These are phyloP conservation scores for Bursaphelenchus okinawaensis DNA, from an alignment of 2,888 invertebrate genomes.

Conservation along the genomic window DNA sequence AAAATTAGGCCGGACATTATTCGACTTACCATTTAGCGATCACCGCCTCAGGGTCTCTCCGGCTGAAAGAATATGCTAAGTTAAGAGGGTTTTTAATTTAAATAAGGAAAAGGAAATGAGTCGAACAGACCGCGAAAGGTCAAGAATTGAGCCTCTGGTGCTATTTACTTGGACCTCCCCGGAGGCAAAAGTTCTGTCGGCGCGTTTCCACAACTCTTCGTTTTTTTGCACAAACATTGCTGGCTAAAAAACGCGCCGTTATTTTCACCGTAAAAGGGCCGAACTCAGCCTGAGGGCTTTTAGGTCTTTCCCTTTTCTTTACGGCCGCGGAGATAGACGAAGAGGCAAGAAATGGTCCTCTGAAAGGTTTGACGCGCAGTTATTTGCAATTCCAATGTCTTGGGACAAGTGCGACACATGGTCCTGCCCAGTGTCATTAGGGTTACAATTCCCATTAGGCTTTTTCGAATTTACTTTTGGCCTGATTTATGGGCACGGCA, in stretches of 20 bases:
- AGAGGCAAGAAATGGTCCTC: background rate
- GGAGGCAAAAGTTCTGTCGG: background rate
- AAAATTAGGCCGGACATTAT: background rate
- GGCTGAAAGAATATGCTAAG: too few species aligned
- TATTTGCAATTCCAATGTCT: background rate
- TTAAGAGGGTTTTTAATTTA: too few species aligned
- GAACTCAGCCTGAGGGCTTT: background rate
- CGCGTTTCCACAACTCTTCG: background rate
- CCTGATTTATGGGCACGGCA: too few species aligned
- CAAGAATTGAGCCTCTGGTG: background rate
- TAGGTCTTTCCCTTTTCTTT: background rate
- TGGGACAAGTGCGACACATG: too few species aligned
- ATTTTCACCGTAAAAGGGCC: background rate
- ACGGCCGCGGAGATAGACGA: background rate
- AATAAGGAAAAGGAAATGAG: background rate
- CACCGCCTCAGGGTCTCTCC: too few species aligned
- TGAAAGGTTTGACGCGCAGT: background rate
- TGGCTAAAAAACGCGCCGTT: background rate
- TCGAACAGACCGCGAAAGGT: background rate
- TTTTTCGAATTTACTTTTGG: too few species aligned
- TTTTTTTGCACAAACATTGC: background rate
- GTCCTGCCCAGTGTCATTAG: too few species aligned
- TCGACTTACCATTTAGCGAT: background rate
- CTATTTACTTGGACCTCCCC: background rate
- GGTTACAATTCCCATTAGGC: too few species aligned